Evolutionary conservation across 2,888 invertebrate species (phyloP), one percentile per base, ranked within the genome.

Genomic region (Drosophila nr. perissopoda): DNA sequence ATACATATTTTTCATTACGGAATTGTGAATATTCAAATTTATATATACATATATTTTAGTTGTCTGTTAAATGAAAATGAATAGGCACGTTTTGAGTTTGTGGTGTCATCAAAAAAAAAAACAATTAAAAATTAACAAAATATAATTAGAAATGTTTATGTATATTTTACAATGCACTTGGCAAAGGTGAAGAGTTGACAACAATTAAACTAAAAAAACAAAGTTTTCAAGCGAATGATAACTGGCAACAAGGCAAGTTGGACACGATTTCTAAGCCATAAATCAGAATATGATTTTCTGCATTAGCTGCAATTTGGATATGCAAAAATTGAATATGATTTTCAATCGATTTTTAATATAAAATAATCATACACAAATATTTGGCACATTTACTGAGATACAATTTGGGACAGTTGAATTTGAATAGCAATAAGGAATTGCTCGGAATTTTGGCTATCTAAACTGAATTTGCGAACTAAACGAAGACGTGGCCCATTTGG

Each of bases 121-220:
- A 61, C 6, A 31, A 54, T 5, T 8, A 10, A 40, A 82, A 52
- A 27, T 4, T 4, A 33, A 5, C 13, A 25, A 40, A 33, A 57
- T 69, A 49, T 54, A 83, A 31, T 58, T 33, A 34, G 40, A 49
- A 5, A 27, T 27, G 11, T 62, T 56, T 70, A 80, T 52, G 80
- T 34, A 38, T 83, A 80, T 78, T 67, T 60, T 86, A 83, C 83
- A 83, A 80, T 83, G 83, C 77, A 21, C 42, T 48, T 54, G 21
- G 38, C 52, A 61, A 62, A 11, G 54, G 33, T 64, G 53, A 56
- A 48, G 18, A 36, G 36, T 48, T 34, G 61, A 40, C 57, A 58
- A 60, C 40, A 54, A 18, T 27, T 54, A 25, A 56, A 38, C 27
- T 33, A 40, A 53, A 40, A 53, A 27, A 33, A 42, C 40, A 29